These are phyloP conservation scores for Platorchestia sp. DNA, from an alignment of 1,140 invertebrate species.

Conservation along the genomic window DNA sequence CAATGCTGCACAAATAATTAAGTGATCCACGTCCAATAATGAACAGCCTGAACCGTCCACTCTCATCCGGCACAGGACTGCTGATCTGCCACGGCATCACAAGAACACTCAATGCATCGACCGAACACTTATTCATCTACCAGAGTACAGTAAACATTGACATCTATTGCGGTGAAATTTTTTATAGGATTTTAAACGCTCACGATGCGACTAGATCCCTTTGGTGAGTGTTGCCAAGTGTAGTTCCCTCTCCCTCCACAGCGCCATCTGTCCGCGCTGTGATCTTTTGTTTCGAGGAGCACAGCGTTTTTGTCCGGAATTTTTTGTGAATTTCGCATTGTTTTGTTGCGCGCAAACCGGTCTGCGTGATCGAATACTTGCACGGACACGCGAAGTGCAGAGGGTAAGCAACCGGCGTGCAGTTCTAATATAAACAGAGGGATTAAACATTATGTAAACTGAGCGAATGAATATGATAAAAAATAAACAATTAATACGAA, in stretches of 20 bases:
- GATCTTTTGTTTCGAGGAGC: neutral
- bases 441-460: no score
- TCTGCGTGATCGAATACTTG: neutral
- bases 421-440: no score
- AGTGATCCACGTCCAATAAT: neutral
- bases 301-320: neutral
- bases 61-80: neutral
- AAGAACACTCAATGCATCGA: neutral
- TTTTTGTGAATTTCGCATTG: conserved; percentile 25
- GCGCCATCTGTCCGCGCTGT: neutral
- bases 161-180: neutral
- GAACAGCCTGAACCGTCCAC: neutral
- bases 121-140: neutral
- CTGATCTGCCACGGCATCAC: neutral
- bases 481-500: no score
- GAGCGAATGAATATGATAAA: no score
- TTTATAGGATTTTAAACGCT: neutral
- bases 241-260: neutral
- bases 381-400: neutral
- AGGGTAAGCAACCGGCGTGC: neutral
- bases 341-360: conserved; percentile 13
- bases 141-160: neutral
- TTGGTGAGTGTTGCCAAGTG: neutral
- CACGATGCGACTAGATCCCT: neutral
- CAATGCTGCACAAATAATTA: neutral